Evolutionary conservation across 2,888 invertebrate species (phyloP), one percentile per base, ranked within the genome.

Genomic region (Trisateles emortualis): DNA sequence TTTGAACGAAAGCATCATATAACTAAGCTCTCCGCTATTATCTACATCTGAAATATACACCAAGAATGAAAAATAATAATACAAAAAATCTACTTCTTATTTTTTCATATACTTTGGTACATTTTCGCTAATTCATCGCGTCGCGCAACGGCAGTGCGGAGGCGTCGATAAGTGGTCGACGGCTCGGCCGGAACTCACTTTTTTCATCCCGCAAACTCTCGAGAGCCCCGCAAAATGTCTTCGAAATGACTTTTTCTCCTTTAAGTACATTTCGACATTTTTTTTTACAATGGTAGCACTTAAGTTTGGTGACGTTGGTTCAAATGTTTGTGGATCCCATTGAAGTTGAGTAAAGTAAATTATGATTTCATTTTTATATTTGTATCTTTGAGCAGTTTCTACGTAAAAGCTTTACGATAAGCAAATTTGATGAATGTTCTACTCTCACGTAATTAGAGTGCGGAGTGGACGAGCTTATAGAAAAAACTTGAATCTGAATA

Each of bases 221-320:
- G 81, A 92, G 85, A 82, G 84, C 81, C 74, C 79, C 79, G 88
- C 88, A 84, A 91, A 92, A 90, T 87, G 85, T 90, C 88, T 90
- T 86, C 82, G 68, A 83, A 88, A 86, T 81, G 84, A 88, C 84
- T 87, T 89, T 87, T 84, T 84, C 80, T 78, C 78, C 49, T 60
- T 80, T 81, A 86, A 89, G 89, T 86, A 86, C 86, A 79, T 88
- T 89, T 84, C 79, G 79, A 85, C 82, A 81, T 89, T 78, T 79
- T 80, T 79, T 80, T 75, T 82, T 81, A 84, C 82, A 82, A 78
- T 71, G 66, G 67, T 59, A 72, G 79, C 85, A 84, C 88, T 88
- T 81, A 78, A 78, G 75, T 41, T 54, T 60, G 62, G 68, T 58
- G 53, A 32, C 22, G 16, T 70, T 66, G 55, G 68, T 49, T 42